A percentile compares a stretch with the other conserved stretches of the same genome.
Evolutionary conservation across 1,140 invertebrate species (phyloP).

Genomic region (Macrobrachium rosenbergii): DNA sequence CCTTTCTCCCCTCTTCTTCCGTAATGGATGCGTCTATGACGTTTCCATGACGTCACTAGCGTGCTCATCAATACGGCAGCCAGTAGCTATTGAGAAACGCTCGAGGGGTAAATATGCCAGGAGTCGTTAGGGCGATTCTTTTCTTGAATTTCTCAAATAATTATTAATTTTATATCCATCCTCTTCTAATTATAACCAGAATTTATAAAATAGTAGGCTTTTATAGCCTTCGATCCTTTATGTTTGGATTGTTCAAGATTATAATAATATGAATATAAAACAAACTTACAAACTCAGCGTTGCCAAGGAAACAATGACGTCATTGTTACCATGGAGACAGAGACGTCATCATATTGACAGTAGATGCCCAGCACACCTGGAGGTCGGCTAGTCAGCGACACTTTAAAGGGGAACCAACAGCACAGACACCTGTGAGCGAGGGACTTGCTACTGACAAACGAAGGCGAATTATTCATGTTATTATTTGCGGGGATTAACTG

Average conservation of each 20-base stretch:
- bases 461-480: no score
- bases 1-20: not conserved
- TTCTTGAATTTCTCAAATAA: not conserved
- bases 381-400: conserved; percentile 53
- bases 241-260: not conserved
- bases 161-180: not conserved
- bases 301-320: conserved; percentile 29
- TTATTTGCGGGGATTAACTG: no score
- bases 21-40: conserved; percentile 36
- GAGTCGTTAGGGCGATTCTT: not conserved
- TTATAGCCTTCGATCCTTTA: not conserved
- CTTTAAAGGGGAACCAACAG: conserved; percentile 24
- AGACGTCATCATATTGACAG: conserved; percentile 54
- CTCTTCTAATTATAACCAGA: not conserved
- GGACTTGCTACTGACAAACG: not conserved
- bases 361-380: conserved; percentile 20
- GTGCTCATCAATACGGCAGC: conserved; percentile 46
- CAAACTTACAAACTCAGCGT: not conserved
- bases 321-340: conserved; percentile 50
- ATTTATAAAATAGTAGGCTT: not conserved
- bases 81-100: conserved; percentile 18
- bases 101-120: not conserved
- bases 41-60: conserved; percentile 37
- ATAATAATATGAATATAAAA: not conserved
- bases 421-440: not conserved